These are phyloP conservation scores for Takifugu bimaculatus DNA, from an alignment of 2,113 vertebrate genomes.

Conservation along the genomic window DNA sequence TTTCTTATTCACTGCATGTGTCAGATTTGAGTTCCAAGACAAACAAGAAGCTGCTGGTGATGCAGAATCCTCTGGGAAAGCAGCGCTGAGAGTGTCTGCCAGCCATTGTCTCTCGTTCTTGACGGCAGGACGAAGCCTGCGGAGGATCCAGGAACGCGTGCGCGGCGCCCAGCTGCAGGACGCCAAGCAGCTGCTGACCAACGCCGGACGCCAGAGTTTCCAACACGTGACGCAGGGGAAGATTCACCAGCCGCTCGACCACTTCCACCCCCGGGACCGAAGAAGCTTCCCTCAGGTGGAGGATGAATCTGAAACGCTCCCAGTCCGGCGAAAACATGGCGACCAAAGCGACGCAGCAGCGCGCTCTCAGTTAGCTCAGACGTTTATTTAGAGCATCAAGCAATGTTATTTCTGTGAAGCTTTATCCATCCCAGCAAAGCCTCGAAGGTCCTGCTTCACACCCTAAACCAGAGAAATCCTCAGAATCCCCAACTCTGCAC, in stretches of 20 bases:
- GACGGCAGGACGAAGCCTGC: conserved; percentile 59
- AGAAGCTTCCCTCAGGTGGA: conserved; percentile 78
- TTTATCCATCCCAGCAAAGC: neutral
- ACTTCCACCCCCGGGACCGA: conserved; percentile 68
- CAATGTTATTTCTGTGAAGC: neutral
- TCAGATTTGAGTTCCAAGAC: neutral
- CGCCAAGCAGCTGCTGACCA: conserved; percentile 31
- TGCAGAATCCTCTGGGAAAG: neutral
- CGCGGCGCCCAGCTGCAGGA: conserved; percentile 45
- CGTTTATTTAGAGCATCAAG: neutral
- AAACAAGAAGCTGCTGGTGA: neutral
- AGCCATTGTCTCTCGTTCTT: neutral
- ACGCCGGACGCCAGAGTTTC: neutral
- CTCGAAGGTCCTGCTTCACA: neutral
- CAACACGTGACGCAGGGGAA: conserved; percentile 33
- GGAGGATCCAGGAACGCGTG: conserved; percentile 60
- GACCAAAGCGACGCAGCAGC: too few species aligned
- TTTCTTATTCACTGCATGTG: neutral
- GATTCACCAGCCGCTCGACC: conserved; percentile 77
- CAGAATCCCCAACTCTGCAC: too few species aligned
- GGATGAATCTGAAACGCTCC: neutral
- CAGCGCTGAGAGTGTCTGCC: conserved; percentile 4
- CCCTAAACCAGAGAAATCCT: neutral
- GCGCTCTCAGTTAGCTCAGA: too few species aligned
- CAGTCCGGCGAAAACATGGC: too few species aligned